A percentile compares a stretch with the other conserved stretches of the same genome.
Conservation (phyloP, 2,797 vertebrate genomes). For the Melanotaenia pygmaea region DNA sequence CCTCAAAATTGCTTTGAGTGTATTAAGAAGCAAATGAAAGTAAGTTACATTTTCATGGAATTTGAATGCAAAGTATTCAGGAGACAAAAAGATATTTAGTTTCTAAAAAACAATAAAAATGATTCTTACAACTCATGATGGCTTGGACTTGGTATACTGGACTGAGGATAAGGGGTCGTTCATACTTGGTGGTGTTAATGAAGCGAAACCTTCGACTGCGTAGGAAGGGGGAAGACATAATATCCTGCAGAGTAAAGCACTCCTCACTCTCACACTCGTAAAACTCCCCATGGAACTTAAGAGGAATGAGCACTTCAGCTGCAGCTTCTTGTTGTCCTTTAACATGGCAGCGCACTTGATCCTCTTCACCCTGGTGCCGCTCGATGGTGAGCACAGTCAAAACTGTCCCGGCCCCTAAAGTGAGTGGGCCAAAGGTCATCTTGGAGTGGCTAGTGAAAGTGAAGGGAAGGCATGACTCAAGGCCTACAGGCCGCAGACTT, state of each 20-base stretch:
- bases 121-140: conserved; percentile 88
- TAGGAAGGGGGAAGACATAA: conserved; percentile 70
- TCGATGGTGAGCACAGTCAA: conserved; percentile 77
- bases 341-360: conserved; percentile 73
- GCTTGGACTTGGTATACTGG: conserved; percentile 86
- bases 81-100: background rate
- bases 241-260: conserved; percentile 79
- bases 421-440: conserved; percentile 63
- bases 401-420: conserved; percentile 57
- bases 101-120: background rate
- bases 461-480: conserved; percentile 72
- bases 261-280: conserved; percentile 59
- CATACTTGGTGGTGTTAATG: conserved; percentile 46
- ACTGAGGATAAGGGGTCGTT: conserved; percentile 67
- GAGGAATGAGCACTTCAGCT: conserved; percentile 73
- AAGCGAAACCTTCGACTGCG: conserved; percentile 74
- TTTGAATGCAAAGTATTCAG: background rate
- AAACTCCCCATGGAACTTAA: conserved; percentile 76
- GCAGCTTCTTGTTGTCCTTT: conserved; percentile 46
- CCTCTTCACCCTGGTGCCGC: conserved; percentile 1
- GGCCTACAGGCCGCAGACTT: conserved; percentile 56
- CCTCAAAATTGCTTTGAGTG: background rate
- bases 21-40: background rate
- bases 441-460: conserved; percentile 74
- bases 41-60: background rate